Percentiles rank a stretch among this genome's conserved stretches.
phyloP scores from a whole-genome alignment of 2,113 vertebrate genomes.

The Phaetusa simplex region DNA sequence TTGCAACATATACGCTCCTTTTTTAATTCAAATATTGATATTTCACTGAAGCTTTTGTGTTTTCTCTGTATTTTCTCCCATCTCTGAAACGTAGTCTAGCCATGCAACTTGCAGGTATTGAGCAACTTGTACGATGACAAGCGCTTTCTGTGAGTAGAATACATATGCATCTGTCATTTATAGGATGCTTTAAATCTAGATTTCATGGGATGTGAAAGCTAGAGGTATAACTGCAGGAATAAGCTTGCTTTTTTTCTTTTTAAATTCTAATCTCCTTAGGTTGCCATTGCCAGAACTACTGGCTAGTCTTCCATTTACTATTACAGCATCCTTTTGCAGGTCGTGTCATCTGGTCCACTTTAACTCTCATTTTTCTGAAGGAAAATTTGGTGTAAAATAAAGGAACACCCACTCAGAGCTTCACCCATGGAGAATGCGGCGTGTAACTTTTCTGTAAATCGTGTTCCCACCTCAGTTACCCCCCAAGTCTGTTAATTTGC shows the following conservation, averaged over 20 bases:
- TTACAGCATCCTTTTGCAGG: neutral
- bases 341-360: conserved; percentile 11
- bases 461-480: neutral
- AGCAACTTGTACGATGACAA: neutral
- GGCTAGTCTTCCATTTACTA: conserved; percentile 23
- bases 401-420: neutral
- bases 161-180: neutral
- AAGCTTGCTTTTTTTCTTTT: neutral
- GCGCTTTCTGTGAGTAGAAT: neutral
- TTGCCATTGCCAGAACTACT: neutral
- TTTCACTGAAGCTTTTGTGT: neutral
- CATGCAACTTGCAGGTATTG: neutral
- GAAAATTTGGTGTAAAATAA: neutral
- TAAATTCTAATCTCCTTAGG: conserved; percentile 34
- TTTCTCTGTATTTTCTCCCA: neutral
- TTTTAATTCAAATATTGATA: neutral
- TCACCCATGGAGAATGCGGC: neutral
- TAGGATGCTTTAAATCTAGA: neutral
- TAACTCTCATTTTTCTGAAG: neutral
- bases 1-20: neutral
- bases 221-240: neutral
- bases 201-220: neutral
- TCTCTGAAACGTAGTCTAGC: neutral
- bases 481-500: neutral
- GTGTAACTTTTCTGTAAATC: neutral